Evolutionary conservation across 2,888 invertebrate species (phyloP), one percentile per base, ranked within the genome.

Genomic region (Acrobeloides nanus): DNA sequence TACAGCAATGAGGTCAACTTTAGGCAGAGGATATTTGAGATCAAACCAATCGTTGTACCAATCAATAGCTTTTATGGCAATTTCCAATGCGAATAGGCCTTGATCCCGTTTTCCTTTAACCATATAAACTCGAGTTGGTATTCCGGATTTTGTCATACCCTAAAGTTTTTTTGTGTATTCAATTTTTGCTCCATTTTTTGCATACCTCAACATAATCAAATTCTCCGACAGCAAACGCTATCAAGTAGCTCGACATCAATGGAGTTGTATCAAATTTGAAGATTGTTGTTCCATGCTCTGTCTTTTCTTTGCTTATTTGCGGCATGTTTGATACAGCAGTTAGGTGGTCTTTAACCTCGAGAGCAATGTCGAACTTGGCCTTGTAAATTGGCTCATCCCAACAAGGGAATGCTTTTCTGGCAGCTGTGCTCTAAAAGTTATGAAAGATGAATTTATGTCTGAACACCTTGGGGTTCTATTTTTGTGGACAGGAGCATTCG

Each of bases 41-140:
- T 86, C 83, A 76, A 95, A 95, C 76, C 92, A 95, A 45, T 87
- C 83, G 66, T 89, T 87, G 77, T 90, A 95, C 73, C 86, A 95
- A 0, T 90, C 88, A 46, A 95, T 78, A 15, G 89, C 87, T 77
- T 86, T 85, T 1, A 84, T 84, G n/a, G 90, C 64, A 43, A 92
- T 87, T 74, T 90, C 85, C 27, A 95, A 76, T 1, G 90, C 90
- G 78, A 89, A 93, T 60, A 82, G 74, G 0, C 92, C 93, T 74
- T 90, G 90, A 61, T 89, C 86, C 70, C 84, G 85, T 75, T 90
- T 90, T 1, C 88, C 88, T 10, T 62, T 83, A 1, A 90, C 88
- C 1, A 80, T 80, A 70, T 79, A 81, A 1, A 81, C 79, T 29
- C 80, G 70, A 35, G 80, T 74, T 17, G 88, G 84, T 18, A 87